Base-by-base conservation (phyloP, 1,140 invertebrate species). In the Sinella curviseta region DNA sequence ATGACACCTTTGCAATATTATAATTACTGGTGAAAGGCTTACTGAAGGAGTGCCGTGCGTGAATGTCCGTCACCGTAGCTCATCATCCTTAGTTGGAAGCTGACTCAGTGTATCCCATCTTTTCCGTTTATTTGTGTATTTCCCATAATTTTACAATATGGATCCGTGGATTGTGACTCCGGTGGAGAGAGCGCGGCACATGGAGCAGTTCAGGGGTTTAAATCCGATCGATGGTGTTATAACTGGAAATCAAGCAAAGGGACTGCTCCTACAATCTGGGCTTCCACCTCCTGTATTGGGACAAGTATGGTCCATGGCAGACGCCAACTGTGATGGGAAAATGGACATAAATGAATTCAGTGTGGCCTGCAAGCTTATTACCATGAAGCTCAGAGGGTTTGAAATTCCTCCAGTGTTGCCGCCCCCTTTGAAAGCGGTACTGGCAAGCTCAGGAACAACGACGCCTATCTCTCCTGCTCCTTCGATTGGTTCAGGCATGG, bases 331-430 rank as follows among this genome's bases (percentile, higher is more conserved):
- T 57, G 97, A 99, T 92, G 97, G 97, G 0, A 96, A 95, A 89
- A 94, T 99, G 92, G 94, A 99, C 87, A 92, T 96, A 70, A 94
- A 94, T 85, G 97, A 99, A 88, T 99, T 99, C 87, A 96, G 95
- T 77, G 97, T 99, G 84, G 97, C 97, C 70, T 98, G 97, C 88
- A 97, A 98, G 90, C 90, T 99, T 65, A 99, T 99, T 73, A 96
- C 95, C 87, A 90, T 97, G 77, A 98, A 97, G 88, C 88, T 98
- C 26, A 91, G 95, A 81, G 96, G 96, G 20, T 92, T 94, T 87
- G 95, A 98, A 86, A 89, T 99, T 78, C 97, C 97, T 0, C 93
- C 93, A 85, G 86, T 88, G 3, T 88, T 99, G 74, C 97, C 97
- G 65, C 91, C 92, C 30, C 89, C 91, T 80, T 86, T 98, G 28